Percentiles rank a stretch among this genome's conserved stretches.
These are phyloP conservation scores for Parauchenoglanis ngamensis DNA, from an alignment of 2,797 vertebrate genomes.

Conservation along the genomic window DNA sequence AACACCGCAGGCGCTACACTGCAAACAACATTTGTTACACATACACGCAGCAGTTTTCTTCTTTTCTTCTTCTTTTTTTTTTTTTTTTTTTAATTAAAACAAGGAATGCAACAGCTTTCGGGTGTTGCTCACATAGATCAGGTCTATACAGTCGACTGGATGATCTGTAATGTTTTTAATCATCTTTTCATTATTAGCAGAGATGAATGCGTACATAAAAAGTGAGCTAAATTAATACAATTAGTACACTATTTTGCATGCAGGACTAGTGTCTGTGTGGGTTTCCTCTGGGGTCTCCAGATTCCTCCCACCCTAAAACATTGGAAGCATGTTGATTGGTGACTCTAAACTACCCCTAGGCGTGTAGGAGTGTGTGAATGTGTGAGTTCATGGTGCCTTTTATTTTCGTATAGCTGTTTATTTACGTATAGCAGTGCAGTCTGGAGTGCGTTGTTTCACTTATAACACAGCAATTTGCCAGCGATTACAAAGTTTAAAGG, in stretches of 20 bases:
- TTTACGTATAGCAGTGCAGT: no score
- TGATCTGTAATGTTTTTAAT: background rate
- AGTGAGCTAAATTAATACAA: background rate
- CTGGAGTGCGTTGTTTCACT: no score
- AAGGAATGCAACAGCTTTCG: background rate
- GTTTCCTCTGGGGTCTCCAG: background rate
- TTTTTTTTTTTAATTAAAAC: background rate
- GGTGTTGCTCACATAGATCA: background rate
- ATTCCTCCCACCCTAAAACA: background rate
- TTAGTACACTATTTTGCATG: background rate
- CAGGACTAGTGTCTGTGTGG: background rate
- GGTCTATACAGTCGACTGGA: background rate
- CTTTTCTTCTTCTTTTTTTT: background rate
- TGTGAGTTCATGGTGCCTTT: background rate
- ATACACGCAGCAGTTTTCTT: background rate
- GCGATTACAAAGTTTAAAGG: no score
- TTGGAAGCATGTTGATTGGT: background rate
- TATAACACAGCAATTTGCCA: no score
- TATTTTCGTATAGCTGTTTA: background rate
- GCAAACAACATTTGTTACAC: background rate
- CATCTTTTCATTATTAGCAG: background rate
- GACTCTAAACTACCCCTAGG: background rate
- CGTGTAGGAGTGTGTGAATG: background rate
- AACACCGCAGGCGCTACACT: background rate
- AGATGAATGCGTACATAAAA: background rate